A percentile compares a stretch with the other conserved stretches of the same genome.
phyloP scores from a whole-genome alignment of 2,113 vertebrate species.

The Stegostoma tigrinum region DNA sequence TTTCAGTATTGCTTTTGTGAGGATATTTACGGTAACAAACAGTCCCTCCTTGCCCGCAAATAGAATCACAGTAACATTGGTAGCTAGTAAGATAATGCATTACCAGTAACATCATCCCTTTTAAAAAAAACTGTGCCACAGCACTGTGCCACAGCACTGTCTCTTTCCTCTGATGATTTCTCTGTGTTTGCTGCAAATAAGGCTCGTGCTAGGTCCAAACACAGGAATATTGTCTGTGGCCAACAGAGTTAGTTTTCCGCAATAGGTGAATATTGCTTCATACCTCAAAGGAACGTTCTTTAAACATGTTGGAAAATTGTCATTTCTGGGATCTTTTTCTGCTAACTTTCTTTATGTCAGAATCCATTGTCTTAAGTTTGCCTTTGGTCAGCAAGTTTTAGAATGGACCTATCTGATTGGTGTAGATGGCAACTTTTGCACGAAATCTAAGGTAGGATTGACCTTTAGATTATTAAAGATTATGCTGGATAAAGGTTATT shows the following conservation, averaged over 20 bases:
- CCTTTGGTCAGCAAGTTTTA: constrained; percentile 3
- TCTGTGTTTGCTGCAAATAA: not conserved
- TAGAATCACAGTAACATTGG: not conserved
- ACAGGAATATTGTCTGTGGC: not conserved
- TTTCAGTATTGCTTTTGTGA: not conserved
- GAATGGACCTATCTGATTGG: not conserved
- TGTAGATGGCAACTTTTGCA: not conserved
- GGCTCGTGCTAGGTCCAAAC: not conserved
- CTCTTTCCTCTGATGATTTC: not conserved
- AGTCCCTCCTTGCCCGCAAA: not conserved
- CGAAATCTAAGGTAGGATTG: not conserved
- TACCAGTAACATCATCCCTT: not conserved
- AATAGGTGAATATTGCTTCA: not conserved
- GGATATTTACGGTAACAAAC: not conserved
- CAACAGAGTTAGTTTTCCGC: not conserved
- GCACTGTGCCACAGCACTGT: not conserved
- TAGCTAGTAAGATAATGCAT: not conserved
- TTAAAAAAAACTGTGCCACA: not conserved
- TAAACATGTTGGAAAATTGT: not conserved
- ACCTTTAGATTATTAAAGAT: not conserved
- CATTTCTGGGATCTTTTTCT: not conserved
- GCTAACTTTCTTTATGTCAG: not conserved
- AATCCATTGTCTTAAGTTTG: not conserved
- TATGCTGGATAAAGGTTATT: not conserved
- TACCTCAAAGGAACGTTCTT: not conserved